A percentile compares a stretch with the other conserved stretches of the same genome.
Conservation (phyloP, 1,140 invertebrate genomes). For the Platyscapa corneri region DNA sequence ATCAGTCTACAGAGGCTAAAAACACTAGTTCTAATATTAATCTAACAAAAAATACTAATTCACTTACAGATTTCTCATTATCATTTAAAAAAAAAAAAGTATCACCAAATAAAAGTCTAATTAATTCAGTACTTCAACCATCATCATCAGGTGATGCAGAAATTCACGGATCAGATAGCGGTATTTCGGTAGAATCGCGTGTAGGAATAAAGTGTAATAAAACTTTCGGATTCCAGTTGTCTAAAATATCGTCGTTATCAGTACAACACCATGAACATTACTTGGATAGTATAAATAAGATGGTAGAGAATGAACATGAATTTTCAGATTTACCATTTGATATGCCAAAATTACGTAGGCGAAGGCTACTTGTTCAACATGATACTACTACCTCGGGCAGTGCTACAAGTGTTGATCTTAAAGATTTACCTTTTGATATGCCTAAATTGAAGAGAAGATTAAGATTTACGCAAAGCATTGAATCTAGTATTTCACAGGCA, state of each 20-base stretch:
- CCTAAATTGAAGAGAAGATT: constrained; percentile 86
- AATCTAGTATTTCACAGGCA: constrained; percentile 83
- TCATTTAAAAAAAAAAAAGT: constrained; percentile 77
- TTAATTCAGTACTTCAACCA: constrained; percentile 80
- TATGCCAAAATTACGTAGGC: constrained; percentile 89
- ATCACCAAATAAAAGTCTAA: constrained; percentile 84
- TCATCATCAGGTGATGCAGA: constrained; percentile 80
- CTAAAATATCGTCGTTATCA: constrained; percentile 64
- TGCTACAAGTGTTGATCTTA: constrained; percentile 83
- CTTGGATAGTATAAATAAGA: constrained; percentile 71
- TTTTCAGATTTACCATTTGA: constrained; percentile 88
- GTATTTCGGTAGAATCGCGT: constrained; percentile 87
- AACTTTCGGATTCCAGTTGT: constrained; percentile 75
- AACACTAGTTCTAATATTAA: neutral
- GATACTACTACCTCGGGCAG: constrained; percentile 81
- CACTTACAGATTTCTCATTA: constrained; percentile 69
- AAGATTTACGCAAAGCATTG: constrained; percentile 77
- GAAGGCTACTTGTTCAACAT: constrained; percentile 76
- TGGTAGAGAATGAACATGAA: constrained; percentile 74
- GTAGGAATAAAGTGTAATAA: constrained; percentile 81
- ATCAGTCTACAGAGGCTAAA: neutral
- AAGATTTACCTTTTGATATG: constrained; percentile 91
- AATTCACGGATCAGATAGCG: constrained; percentile 88
- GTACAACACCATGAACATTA: constrained; percentile 60
- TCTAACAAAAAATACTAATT: constrained; percentile 62